phyloP scores from a whole-genome alignment of 2,113 vertebrate species.

The Benitochromis conjunctus region DNA sequence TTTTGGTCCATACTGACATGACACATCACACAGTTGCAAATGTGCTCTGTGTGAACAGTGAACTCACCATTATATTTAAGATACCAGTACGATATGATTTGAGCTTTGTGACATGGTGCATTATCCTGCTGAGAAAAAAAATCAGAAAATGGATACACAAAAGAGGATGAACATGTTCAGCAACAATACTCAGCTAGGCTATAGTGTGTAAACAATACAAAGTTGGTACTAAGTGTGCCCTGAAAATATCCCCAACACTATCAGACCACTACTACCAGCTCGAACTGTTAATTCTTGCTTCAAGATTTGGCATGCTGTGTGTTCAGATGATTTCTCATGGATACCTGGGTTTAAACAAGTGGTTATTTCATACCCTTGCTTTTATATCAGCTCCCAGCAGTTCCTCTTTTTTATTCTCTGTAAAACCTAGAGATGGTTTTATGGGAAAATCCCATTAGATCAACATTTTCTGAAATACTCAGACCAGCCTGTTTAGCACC shows the following conservation, averaged over 20 bases:
- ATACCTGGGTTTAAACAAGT: not conserved
- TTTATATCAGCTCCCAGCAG: not conserved
- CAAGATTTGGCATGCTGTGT: not conserved
- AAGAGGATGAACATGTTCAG: not conserved
- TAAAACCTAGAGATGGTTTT: not conserved
- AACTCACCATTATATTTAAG: not conserved
- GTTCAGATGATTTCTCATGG: not conserved
- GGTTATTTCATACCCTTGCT: not conserved
- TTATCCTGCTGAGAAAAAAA: not conserved
- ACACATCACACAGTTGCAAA: not conserved
- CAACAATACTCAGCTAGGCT: not conserved
- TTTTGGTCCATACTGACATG: not conserved
- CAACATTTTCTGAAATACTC: not conserved
- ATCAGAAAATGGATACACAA: not conserved
- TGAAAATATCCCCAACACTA: not conserved
- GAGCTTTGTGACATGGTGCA: not conserved
- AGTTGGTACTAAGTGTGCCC: not conserved
- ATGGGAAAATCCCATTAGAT: not conserved
- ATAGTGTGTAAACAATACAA: not conserved
- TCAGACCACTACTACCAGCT: not conserved
- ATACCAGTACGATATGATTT: not conserved
- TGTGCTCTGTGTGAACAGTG: not conserved
- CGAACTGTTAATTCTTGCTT: not conserved
- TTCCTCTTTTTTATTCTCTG: not conserved
- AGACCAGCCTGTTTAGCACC: not conserved